Evolutionary conservation across 2,888 invertebrate species (phyloP), one percentile per base, ranked within the genome.

Genomic region (Thecophora atra): DNA sequence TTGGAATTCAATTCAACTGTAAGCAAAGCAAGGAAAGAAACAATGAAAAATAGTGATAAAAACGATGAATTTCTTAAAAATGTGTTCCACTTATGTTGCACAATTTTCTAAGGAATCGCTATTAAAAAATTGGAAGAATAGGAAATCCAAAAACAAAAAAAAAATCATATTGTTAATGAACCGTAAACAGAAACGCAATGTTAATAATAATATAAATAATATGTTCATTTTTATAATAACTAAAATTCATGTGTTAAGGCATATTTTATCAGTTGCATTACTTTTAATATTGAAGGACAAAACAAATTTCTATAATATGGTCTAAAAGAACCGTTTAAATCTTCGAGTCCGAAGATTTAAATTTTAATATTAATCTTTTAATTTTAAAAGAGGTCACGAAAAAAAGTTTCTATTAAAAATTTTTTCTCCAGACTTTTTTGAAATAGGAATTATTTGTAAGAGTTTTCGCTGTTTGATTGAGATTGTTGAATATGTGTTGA

Each of bases 21-120:
- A 51, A 51, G 19, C 51, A 51, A 51, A 51, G 11, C 51, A 6
- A 51, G 19, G 17, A 65, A 67, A 67, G 56, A 21, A 11, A 37
- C n/a, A 42, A 7, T 2, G 7, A 51, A 65, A 65, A 58, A 51
- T 24, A 66, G 37, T 5, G n/a, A 15, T 7, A n/a, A 51, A 47
- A 66, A 63, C 4, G n/a, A 15, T 7, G 19, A 63, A 19, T 6
- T 60, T 60, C 28, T 19, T 26, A 37, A 56, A 62, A 70, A 70
- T 70, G 70, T 70, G 70, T 70, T 70, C 37, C 62, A 52, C 70
- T 62, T 70, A 70, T 70, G 70, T 63, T 63, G 63, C 17, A 47
- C 3, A 62, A 70, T 63, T 70, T 70, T 70, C 51, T 52, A 24
- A 44, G 51, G 54, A 70, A 52, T 63, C 42, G 26, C 56, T 28